Evolutionary conservation across 2,888 invertebrate genomes (phyloP).

Genomic region (Drosophila villosipedis): DNA sequence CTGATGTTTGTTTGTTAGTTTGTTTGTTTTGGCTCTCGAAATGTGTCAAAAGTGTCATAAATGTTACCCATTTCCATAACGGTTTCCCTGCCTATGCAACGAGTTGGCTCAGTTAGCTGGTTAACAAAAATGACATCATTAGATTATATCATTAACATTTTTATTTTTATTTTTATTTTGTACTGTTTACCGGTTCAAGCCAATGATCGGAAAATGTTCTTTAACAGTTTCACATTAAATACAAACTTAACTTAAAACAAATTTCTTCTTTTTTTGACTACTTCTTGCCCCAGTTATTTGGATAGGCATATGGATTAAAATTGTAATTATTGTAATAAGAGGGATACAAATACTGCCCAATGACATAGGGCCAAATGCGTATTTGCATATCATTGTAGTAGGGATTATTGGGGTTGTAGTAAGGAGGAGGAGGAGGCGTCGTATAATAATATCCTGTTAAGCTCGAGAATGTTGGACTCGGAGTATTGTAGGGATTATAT

Average conservation of each 20-base stretch:
- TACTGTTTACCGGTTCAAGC: conserved; percentile 12
- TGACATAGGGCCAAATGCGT: conserved; percentile 79
- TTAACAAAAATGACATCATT: conserved; percentile 51
- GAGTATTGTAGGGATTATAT: conserved; percentile 69
- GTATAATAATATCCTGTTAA: conserved; percentile 60
- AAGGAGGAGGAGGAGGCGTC: conserved; percentile 57
- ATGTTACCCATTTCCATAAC: conserved; percentile 51
- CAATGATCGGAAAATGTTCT: not conserved
- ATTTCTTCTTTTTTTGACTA: conserved; percentile 24
- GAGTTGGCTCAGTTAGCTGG: not conserved
- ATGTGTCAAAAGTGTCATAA: conserved; percentile 52
- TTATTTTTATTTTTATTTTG: conserved; percentile 45
- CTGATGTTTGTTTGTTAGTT: conserved; percentile 28
- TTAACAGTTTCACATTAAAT: not conserved
- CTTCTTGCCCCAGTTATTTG: conserved; percentile 60
- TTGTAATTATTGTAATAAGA: conserved; percentile 65
- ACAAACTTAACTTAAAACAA: not conserved
- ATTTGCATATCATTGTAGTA: conserved; percentile 49
- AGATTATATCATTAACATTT: conserved; percentile 58
- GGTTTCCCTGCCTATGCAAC: conserved; percentile 48
- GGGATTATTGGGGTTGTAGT: conserved; percentile 52
- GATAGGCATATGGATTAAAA: conserved; percentile 66
- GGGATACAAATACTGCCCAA: conserved; percentile 75
- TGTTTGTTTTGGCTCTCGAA: conserved; percentile 18
- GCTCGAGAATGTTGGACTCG: conserved; percentile 74